These are phyloP conservation scores for Cantharis nigra DNA, from an alignment of 2,888 invertebrate genomes.

Conservation along the genomic window DNA sequence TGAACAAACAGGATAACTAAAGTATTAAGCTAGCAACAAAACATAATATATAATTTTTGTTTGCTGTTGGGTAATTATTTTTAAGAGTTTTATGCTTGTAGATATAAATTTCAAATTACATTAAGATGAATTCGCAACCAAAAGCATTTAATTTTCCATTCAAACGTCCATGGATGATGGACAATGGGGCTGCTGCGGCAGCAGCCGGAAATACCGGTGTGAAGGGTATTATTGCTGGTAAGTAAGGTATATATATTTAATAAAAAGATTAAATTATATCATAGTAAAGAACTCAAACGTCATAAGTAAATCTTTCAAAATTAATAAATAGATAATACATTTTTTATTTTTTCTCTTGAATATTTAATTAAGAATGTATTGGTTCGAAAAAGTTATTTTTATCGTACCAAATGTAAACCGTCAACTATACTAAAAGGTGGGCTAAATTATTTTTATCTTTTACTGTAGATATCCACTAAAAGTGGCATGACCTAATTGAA, in stretches of 20 bases:
- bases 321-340: no score
- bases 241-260: slow-evolving; percentile 56
- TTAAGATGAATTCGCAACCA: slow-evolving; percentile 14
- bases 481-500: neutral
- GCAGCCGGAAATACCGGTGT: slow-evolving; percentile 72
- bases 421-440: neutral
- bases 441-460: neutral
- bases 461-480: neutral
- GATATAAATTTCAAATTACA: neutral
- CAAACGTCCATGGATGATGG: slow-evolving; percentile 73
- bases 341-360: neutral
- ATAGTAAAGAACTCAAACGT: neutral
- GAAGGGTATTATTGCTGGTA: slow-evolving; percentile 83
- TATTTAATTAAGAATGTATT: neutral
- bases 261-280: neutral
- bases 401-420: neutral
- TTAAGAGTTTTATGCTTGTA: neutral
- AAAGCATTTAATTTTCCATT: slow-evolving; percentile 31
- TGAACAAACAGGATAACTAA: neutral
- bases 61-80: neutral
- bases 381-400: neutral
- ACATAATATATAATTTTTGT: neutral
- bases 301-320: neutral
- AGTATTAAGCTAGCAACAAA: neutral
- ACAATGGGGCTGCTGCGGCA: slow-evolving; percentile 73